A percentile compares a stretch with the other conserved stretches of the same genome.
Evolutionary conservation across 2,888 invertebrate species (phyloP).

Genomic region (Aphrophora alni): DNA sequence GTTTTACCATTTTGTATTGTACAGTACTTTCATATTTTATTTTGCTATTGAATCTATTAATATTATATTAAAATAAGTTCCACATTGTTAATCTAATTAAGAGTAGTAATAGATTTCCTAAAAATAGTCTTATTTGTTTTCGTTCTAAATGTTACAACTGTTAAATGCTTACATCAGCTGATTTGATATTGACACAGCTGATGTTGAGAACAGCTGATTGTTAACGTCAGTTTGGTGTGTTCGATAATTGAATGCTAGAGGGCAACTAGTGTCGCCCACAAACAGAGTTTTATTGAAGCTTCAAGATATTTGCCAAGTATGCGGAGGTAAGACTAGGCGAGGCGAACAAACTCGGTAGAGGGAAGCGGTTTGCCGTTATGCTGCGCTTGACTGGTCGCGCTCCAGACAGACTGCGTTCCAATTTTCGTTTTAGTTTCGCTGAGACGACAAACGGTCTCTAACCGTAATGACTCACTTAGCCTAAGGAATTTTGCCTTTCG

Average conservation of each 20-base stretch:
- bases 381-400: background rate
- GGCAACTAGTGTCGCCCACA: background rate
- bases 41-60: no score
- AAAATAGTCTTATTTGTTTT: no score
- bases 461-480: background rate
- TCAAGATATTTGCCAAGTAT: background rate
- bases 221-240: background rate
- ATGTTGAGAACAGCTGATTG: background rate
- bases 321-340: background rate
- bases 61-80: no score
- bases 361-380: background rate
- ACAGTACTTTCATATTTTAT: no score
- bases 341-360: background rate
- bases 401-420: constrained; percentile 3
- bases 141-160: no score
- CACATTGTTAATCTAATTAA: no score
- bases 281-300: background rate
- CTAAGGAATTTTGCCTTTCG: background rate
- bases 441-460: background rate
- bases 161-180: background rate
- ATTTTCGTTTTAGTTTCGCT: background rate
- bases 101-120: no score
- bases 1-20: no score
- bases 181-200: background rate
- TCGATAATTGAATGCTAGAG: background rate